Percentiles rank a stretch among this genome's conserved stretches.
Conservation (phyloP, 2,797 vertebrate species). For the Rhynchotus rufescens region DNA sequence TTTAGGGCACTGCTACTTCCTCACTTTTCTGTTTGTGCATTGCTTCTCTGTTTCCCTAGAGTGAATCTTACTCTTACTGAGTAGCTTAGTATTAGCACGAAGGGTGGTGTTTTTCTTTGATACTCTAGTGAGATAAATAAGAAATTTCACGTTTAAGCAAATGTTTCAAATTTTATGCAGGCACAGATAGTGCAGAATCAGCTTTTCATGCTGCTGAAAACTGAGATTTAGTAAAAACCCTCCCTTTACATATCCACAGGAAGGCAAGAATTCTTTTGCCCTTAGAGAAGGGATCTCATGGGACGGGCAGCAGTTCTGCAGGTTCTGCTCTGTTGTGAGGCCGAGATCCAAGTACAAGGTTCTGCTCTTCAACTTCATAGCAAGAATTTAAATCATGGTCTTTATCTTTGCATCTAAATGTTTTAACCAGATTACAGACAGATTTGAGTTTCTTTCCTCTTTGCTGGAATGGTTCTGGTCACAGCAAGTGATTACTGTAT, state of each 20-base stretch:
- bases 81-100: not conserved
- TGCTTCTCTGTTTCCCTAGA: not conserved
- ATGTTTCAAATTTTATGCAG: not conserved
- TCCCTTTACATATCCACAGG: too few species aligned
- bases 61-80: not conserved
- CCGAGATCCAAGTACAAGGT: not conserved
- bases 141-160: not conserved
- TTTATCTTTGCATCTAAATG: not conserved
- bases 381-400: not conserved
- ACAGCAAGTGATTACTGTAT: not conserved
- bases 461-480: not conserved
- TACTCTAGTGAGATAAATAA: not conserved
- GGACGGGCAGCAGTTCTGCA: not conserved
- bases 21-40: not conserved
- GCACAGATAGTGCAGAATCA: too few species aligned
- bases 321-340: not conserved
- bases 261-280: too few species aligned
- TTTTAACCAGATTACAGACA: not conserved
- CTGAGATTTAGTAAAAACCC: too few species aligned
- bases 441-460: not conserved
- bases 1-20: not conserved
- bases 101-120: not conserved
- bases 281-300: not conserved
- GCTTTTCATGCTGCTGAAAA: too few species aligned
- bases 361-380: not conserved